Evolutionary conservation across 1,140 invertebrate genomes (phyloP), one percentile per base, ranked within the genome.

Genomic region (Harlomillsia oculata): DNA sequence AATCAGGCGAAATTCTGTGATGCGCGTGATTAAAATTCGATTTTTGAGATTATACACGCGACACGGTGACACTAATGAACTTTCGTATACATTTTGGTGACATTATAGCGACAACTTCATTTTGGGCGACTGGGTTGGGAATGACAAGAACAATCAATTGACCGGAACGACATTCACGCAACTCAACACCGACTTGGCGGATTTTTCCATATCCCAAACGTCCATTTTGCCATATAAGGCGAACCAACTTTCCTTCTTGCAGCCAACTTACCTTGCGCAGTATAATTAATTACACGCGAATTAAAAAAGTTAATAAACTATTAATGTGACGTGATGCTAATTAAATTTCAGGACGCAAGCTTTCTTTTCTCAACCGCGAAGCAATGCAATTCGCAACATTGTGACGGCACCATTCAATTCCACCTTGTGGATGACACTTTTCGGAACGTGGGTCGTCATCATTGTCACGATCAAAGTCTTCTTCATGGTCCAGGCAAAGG

Each of bases 281-380:
- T 32, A 53, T 8, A 41, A 28, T 25, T 5, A 41, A 25, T 25
- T 18, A 16, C 16, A 41, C 14, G 32, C 16, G 36, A 21, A 23
- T 53, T n/a, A 39, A 20, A 1, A 5, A 30, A 8, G 11, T 8
- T 2, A n/a, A 29, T 53, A 9, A 5, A 39, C 20, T 30, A 8
- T 52, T 28, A 25, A 25, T n/a, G 16, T 29, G 29, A 46, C 11
- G 18, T 3, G 5, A 5, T 18, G 30, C 13, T 18, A 18, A n/a
- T 13, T 46, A n/a, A 32, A 30, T 48, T 48, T 29, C 51, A 53
- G 51, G 34, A 40, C 44, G 16, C 20, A 53, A 14, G 51, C 51
- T 8, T 57, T 36, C 26, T 57, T 57, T 18, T 18, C 29, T 9
- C 56, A 57, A 29, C 56, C 56, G 34, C 21, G 25, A n/a, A 39